Conservation (phyloP, 2,113 vertebrate genomes). For the Micronycteris hirsuta region DNA sequence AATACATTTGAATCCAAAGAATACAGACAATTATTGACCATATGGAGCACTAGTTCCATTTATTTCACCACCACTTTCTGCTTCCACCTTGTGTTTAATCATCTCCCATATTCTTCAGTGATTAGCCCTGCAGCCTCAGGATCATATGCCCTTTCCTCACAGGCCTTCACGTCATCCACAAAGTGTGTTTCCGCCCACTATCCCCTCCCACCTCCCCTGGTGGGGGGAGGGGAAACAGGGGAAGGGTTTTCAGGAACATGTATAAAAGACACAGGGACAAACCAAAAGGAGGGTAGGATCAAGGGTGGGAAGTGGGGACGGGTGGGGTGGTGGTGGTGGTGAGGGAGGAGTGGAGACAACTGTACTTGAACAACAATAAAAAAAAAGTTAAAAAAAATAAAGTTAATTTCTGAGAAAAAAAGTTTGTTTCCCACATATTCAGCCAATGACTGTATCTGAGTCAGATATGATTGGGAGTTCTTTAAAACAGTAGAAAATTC, state of each 20-base stretch:
- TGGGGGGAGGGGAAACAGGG: no score
- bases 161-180: not conserved
- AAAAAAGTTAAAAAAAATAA: no score
- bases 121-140: not conserved
- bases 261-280: no score
- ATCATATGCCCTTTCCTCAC: not conserved
- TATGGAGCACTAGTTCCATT: not conserved
- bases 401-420: not conserved
- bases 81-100: not conserved
- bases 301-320: no score
- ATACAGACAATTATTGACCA: not conserved
- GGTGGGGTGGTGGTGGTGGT: no score
- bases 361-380: no score
- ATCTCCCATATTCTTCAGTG: not conserved
- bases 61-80: not conserved
- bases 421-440: not conserved
- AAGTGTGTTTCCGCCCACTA: not conserved
- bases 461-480: not conserved
- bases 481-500: conserved; percentile 27
- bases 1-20: not conserved
- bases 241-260: no score
- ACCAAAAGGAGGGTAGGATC: no score
- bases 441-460: not conserved
- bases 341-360: no score
- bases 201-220: no score